Conservation (phyloP, 2,888 invertebrate genomes). For the Biston betularia region DNA sequence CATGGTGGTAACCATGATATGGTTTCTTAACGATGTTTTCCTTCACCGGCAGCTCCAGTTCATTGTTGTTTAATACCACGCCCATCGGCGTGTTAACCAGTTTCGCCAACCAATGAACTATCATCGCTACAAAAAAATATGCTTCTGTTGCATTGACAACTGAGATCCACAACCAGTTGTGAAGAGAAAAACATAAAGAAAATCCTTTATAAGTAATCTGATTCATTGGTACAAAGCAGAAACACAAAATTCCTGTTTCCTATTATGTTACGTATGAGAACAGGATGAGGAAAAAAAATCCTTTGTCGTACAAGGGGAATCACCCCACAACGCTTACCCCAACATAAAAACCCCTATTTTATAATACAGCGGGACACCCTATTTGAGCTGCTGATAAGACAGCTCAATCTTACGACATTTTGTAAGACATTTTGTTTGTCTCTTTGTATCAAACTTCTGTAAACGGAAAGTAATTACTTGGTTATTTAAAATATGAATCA, state of each 20-base stretch:
- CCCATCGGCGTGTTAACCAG: too few species aligned
- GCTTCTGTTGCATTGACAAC: too few species aligned
- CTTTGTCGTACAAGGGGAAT: constrained; percentile 33
- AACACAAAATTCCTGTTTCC: constrained; percentile 8
- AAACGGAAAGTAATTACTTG: neutral
- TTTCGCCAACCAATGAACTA: too few species aligned
- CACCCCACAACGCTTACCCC: constrained; percentile 30
- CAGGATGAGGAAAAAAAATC: constrained; percentile 24
- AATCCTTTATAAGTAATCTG: constrained; percentile 2
- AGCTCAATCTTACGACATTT: constrained; percentile 19
- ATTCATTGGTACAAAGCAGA: constrained; percentile 1
- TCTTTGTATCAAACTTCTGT: neutral
- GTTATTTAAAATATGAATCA: neutral
- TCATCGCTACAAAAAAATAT: too few species aligned
- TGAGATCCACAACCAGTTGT: too few species aligned
- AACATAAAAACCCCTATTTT: constrained; percentile 36
- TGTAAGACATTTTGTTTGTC: constrained; percentile 2
- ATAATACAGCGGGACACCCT: constrained; percentile 27
- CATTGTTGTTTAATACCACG: too few species aligned
- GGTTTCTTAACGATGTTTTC: too few species aligned
- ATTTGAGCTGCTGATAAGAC: constrained; percentile 24
- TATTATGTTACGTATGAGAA: constrained; percentile 11
- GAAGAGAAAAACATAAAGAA: neutral
- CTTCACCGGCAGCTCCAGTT: too few species aligned
- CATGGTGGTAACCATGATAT: too few species aligned